Evolutionary conservation across 2,113 vertebrate genomes (phyloP).

Genomic region (Rhineura floridana): DNA sequence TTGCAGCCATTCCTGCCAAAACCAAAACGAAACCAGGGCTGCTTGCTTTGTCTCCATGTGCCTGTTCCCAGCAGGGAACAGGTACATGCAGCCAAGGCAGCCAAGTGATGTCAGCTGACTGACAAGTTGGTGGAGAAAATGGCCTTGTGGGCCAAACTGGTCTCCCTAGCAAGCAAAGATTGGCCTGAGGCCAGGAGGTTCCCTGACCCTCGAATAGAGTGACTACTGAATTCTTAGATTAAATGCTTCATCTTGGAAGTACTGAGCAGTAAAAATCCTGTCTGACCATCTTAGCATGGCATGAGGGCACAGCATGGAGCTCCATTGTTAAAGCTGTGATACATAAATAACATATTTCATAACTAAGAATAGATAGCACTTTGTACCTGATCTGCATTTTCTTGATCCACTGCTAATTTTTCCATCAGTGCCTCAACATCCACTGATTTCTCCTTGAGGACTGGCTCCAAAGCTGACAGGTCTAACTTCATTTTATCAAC

Average conservation of each 20-base stretch:
- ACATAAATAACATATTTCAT: not conserved
- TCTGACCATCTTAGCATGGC: not conserved
- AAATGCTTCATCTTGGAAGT: not conserved
- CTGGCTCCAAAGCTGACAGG: slow-evolving; percentile 84
- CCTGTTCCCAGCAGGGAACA: too few relatives aligned
- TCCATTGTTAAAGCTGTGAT: not conserved
- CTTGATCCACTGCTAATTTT: slow-evolving; percentile 82
- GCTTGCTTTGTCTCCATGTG: too few relatives aligned
- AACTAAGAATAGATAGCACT: not conserved
- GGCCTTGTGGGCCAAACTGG: too few relatives aligned
- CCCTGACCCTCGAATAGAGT: not conserved
- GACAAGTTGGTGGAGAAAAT: too few relatives aligned
- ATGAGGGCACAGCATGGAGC: not conserved
- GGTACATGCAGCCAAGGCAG: too few relatives aligned
- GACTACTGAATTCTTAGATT: slow-evolving; percentile 3
- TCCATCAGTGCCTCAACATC: slow-evolving; percentile 84
- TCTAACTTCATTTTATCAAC: slow-evolving; percentile 88
- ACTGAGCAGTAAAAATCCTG: not conserved
- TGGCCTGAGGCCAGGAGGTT: too few relatives aligned
- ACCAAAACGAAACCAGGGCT: too few relatives aligned
- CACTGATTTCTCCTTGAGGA: slow-evolving; percentile 82
- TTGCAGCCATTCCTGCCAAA: too few relatives aligned
- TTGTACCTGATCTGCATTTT: slow-evolving; percentile 81
- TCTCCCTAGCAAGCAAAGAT: too few relatives aligned
- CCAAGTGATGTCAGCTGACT: too few relatives aligned